Conservation (phyloP, 2,888 invertebrate species). For the Lobophora halterata region DNA sequence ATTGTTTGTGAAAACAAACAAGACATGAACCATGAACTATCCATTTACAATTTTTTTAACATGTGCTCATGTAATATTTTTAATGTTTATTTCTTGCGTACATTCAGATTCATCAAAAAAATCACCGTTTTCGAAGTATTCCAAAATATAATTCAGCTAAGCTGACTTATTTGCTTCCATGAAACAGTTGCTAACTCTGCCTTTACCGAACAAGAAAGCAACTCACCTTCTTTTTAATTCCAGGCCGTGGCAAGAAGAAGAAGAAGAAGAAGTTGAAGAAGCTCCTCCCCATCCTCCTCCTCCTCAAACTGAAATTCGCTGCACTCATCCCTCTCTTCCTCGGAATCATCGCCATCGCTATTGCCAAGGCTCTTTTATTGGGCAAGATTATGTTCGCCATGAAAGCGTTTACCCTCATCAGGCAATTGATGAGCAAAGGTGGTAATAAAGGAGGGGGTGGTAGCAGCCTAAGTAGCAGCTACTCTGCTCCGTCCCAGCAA, state of each 20-base stretch:
- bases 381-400: conserved; percentile 92
- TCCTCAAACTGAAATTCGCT: conserved; percentile 89
- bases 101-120: no score
- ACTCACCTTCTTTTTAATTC: conserved; percentile 18
- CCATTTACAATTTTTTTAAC: no score
- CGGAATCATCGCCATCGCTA: conserved; percentile 86
- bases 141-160: no score
- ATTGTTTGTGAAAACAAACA: no score
- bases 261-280: conserved; percentile 90
- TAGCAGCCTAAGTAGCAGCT: conserved; percentile 74
- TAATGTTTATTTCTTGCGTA: no score
- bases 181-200: no score
- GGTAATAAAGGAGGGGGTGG: conserved; percentile 73
- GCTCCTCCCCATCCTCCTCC: conserved; percentile 86
- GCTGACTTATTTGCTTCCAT: no score
- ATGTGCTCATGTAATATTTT: no score
- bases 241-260: conserved; percentile 90
- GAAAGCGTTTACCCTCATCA: conserved; percentile 83
- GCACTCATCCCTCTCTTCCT: conserved; percentile 88
- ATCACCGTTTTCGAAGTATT: no score
- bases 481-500: conserved; percentile 80
- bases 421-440: conserved; percentile 87
- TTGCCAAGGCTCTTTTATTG: conserved; percentile 91
- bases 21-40: no score
- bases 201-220: no score